Evolutionary conservation across 1,140 invertebrate species (phyloP).

Genomic region (Lepidurus apus): DNA sequence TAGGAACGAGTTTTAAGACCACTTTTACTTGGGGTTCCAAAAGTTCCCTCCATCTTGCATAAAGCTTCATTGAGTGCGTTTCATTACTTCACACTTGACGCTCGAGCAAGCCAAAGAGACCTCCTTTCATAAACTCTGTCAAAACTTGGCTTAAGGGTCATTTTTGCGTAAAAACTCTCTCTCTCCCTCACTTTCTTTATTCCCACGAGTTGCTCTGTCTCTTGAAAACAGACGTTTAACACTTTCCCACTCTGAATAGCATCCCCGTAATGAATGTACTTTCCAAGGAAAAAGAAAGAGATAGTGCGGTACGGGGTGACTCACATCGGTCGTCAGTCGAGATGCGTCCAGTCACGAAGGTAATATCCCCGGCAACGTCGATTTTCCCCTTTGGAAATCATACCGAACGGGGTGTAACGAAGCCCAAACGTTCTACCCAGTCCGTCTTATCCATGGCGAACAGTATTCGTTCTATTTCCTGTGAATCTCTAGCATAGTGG

Average conservation of each 20-base stretch:
- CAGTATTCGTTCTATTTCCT: no score
- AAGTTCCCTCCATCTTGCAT: not conserved
- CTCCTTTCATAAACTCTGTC: not conserved
- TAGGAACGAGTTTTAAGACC: constrained; percentile 11
- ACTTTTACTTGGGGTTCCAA: not conserved
- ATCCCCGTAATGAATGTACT: not conserved
- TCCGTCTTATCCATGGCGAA: no score
- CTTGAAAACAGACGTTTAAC: constrained; percentile 11
- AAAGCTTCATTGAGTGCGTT: constrained; percentile 15
- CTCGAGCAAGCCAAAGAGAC: not conserved
- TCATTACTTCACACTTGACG: constrained; percentile 19
- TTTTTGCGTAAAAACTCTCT: not conserved
- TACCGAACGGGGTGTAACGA: not conserved
- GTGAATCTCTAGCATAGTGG: no score
- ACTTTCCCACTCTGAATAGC: not conserved
- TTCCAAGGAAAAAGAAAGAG: not conserved
- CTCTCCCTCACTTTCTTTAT: not conserved
- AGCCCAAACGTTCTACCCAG: no score
- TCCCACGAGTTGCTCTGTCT: not conserved
- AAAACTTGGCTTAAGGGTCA: not conserved
- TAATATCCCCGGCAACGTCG: not conserved
- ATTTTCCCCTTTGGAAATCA: not conserved
- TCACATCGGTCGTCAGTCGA: not conserved
- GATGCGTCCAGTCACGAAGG: not conserved
- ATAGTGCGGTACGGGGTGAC: not conserved